Conservation (phyloP, 2,888 invertebrate genomes). For the Stenchaetothrips biformis region DNA sequence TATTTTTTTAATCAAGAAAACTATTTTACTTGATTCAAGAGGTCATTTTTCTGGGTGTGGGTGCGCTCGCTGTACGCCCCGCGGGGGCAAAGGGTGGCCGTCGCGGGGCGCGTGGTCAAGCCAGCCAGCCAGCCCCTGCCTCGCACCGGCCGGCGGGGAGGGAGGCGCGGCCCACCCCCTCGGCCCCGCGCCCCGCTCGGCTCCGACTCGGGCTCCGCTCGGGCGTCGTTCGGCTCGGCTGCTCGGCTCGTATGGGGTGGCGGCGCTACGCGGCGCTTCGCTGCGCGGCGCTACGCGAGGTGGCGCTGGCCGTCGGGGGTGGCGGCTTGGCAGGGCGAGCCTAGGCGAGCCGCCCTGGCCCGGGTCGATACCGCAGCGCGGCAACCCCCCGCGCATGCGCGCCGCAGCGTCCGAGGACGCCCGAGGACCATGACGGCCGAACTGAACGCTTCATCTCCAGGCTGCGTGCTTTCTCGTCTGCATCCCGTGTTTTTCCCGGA, state of each 20-base stretch:
- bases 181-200: no score
- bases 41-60: no score
- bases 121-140: no score
- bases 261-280: background rate
- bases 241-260: background rate
- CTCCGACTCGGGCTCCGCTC: no score
- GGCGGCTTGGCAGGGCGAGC: background rate
- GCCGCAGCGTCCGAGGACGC: background rate
- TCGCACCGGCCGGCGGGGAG: no score
- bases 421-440: slow-evolving; percentile 2
- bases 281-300: background rate
- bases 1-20: no score
- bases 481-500: background rate
- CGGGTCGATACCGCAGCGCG: background rate
- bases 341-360: background rate
- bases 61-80: no score
- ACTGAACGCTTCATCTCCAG: slow-evolving; percentile 8
- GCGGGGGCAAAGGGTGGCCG: no score
- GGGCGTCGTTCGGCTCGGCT: background rate
- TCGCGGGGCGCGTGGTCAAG: no score
- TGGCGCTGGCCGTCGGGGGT: background rate
- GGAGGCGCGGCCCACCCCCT: no score
- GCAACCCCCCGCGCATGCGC: slow-evolving; percentile 3
- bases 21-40: no score
- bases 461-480: slow-evolving; percentile 1